Evolutionary conservation across 2,113 vertebrate species (phyloP), one percentile per base, ranked within the genome.

Genomic region (Phodopus roborovskii): DNA sequence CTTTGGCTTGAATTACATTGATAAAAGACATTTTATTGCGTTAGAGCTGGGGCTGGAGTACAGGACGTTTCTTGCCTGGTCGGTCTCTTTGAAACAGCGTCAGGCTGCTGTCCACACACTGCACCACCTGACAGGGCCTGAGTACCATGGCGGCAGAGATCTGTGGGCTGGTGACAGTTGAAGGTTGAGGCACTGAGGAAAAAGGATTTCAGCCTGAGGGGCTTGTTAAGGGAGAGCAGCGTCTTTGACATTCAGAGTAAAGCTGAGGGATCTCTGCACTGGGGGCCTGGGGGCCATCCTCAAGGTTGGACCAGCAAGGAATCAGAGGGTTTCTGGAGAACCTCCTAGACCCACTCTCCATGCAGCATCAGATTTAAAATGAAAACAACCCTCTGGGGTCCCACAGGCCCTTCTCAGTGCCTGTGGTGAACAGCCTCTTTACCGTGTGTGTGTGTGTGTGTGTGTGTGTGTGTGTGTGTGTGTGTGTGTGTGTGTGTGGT

Each of bases 11-110:
- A 98, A 97, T 98, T 97, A 97, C 97, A 91, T 92, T 97, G 97
- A 97, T 98, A 98, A 97, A 98, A 97, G 97, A 96, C 96, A 66
- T 97, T 98, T 98, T 97, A 97, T 97, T 97, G 97, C 91, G 13
- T 97, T 96, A 96, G 97, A 96, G 97, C 97, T 1, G 42, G 96
- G 97, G 95, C 94, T 96, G 96, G 92, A 96, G 96, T 96, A 92
- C 97, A 97, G 97, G 97, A 97, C 6, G 94, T 96, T 97, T 97
- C 97, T 97, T 98, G 97, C 97, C 97, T 96, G 92, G 97, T 96
- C 92, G 97, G 97, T 91, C 87, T 82, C 97, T 97, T 98, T 98
- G 97, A 97, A 98, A 95, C 73, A 8, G 3, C 3, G 20, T 96
- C 96, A 95, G 88, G 83, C 92, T 82, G 94, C 97, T 89, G 96